Conservation (phyloP, 1,140 invertebrate species). For the Anoplolepis gracilipes region DNA sequence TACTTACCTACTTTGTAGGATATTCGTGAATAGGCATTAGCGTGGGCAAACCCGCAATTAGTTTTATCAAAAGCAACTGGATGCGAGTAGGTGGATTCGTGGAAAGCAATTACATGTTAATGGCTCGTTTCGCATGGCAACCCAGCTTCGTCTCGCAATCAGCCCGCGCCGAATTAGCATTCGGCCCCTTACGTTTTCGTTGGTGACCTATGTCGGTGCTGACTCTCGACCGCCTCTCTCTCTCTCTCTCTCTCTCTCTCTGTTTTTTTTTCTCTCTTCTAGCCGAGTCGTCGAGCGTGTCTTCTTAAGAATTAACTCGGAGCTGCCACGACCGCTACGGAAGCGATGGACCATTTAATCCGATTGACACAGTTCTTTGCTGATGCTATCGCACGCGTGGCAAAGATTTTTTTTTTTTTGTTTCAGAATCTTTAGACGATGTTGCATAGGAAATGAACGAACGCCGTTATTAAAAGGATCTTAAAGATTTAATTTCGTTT, state of each 20-base stretch:
- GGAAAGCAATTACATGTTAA: conserved; percentile 85
- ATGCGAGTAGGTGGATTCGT: conserved; percentile 83
- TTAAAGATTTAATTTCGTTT: too few species aligned
- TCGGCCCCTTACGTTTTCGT: conserved; percentile 75
- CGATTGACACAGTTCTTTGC: conserved; percentile 10
- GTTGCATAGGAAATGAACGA: background rate
- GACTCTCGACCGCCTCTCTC: conserved; percentile 6
- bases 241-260: background rate
- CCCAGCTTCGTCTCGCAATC: conserved; percentile 76
- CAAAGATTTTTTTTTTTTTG: background rate
- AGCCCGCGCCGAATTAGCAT: conserved; percentile 79
- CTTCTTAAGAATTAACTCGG: conserved; percentile 51
- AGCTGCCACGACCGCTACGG: conserved; percentile 17
- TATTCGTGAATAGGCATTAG: conserved; percentile 81
- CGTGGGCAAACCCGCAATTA: conserved; percentile 84
- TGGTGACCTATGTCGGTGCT: conserved; percentile 52
- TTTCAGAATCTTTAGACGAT: background rate
- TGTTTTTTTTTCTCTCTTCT: background rate
- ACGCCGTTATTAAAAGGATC: background rate
- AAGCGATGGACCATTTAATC: conserved; percentile 23
- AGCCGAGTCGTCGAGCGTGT: conserved; percentile 47
- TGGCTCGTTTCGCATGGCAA: conserved; percentile 82
- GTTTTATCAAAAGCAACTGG: conserved; percentile 84
- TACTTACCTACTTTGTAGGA: conserved; percentile 79
- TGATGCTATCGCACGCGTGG: background rate